Evolutionary conservation across 2,888 invertebrate species (phyloP).

Genomic region (Ennomos fuscantarius): DNA sequence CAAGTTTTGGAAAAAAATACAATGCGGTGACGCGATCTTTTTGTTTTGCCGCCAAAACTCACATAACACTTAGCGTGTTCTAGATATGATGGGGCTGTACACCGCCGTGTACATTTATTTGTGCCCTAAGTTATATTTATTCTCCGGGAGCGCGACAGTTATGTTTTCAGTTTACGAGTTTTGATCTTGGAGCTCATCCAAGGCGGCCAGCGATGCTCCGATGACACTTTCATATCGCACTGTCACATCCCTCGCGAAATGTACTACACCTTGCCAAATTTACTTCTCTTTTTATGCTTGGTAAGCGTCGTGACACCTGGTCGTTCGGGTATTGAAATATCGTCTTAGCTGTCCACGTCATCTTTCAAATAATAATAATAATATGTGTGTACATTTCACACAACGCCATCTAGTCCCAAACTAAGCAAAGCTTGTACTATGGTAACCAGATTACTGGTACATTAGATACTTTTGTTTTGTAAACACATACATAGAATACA

Average conservation of each 20-base stretch:
- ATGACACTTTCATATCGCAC: slow-evolving; percentile 36
- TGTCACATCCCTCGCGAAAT: slow-evolving; percentile 10
- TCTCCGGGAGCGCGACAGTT: slow-evolving; percentile 12
- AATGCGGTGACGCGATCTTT: no score
- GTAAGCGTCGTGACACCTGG: not conserved
- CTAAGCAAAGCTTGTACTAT: no score
- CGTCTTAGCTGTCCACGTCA: no score
- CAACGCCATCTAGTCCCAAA: no score
- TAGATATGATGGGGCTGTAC: no score
- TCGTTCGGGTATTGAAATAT: not conserved
- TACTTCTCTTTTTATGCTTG: slow-evolving; percentile 12
- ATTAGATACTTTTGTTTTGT: no score
- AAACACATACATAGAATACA: no score
- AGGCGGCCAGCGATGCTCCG: slow-evolving; percentile 21
- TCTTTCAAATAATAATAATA: no score
- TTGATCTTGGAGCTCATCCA: slow-evolving; percentile 36
- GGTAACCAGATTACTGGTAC: no score
- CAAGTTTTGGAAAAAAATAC: no score
- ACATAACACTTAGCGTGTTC: not conserved
- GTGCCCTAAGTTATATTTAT: slow-evolving; percentile 19
- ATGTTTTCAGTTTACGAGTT: slow-evolving; percentile 31
- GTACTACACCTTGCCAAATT: slow-evolving; percentile 19
- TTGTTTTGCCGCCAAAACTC: slow-evolving; percentile 15
- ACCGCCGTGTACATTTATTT: no score
- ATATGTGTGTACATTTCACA: no score